Percentiles rank a stretch among this genome's conserved stretches.
phyloP scores from a whole-genome alignment of 2,113 vertebrate genomes.

The Mungos mungo region DNA sequence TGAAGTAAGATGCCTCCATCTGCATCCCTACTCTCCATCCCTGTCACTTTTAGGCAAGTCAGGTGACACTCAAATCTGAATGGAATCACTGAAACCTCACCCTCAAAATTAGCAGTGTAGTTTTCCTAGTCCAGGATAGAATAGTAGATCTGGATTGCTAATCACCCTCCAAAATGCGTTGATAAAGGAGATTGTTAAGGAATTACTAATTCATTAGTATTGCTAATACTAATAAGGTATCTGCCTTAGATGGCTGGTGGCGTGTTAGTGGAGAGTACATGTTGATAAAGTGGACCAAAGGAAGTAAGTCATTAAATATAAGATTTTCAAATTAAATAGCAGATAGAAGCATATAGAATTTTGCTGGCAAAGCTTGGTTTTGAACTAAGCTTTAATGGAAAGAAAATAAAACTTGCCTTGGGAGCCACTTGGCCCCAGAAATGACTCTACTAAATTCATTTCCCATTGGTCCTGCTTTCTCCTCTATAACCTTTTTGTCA shows the following conservation, averaged over 20 bases:
- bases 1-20: background rate
- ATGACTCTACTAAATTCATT: background rate
- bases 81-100: background rate
- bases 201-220: background rate
- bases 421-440: background rate
- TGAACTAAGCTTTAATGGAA: background rate
- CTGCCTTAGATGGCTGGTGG: background rate
- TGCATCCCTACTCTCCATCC: background rate
- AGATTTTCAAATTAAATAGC: background rate
- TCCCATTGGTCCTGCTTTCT: background rate
- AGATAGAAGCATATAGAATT: background rate
- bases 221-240: background rate
- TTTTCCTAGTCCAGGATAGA: background rate
- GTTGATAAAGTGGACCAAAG: background rate
- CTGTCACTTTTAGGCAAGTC: background rate
- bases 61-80: background rate
- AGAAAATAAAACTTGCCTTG: background rate
- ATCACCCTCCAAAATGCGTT: background rate
- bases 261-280: background rate
- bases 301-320: background rate
- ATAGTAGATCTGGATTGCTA: background rate
- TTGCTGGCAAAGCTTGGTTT: constrained; percentile 2
- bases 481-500: background rate
- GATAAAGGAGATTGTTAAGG: background rate
- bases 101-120: background rate